Evolutionary conservation across 2,113 vertebrate genomes (phyloP), one percentile per base, ranked within the genome.

Genomic region (Empidonax traillii): DNA sequence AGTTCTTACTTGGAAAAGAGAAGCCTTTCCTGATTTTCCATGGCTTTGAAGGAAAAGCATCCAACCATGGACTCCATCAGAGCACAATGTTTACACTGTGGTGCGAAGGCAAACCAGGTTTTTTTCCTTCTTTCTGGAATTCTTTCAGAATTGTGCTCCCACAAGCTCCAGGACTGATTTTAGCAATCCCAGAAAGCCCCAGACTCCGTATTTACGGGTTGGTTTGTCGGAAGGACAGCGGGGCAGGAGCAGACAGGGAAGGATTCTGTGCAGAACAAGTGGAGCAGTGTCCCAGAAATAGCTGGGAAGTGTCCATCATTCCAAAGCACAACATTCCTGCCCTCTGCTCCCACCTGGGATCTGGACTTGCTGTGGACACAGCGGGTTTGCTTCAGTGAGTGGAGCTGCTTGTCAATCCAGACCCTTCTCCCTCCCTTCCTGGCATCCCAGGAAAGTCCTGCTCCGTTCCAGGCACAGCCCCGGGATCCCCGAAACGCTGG

Each of bases 391-490:
- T 61, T 86, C 77, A 35, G 2, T 0, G 3, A 31, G 77, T 47
- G 3, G 31, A 79, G 80, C 51, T 12, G 28, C 18, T 25, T 39
- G 49, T 59, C 78, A 17, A 3, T 20, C 33, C 30, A 18, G 13
- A 19, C 49, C 33, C 25, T 51, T 12, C 62, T 35, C 74, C 52
- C 25, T 43, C 72, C 53, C 14, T 44, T 58, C 44, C 41, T 2
- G 0, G 25, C 37, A 77, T 13, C 10, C 49, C 1, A 14, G 37
- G 37, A 1, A 5, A 56, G 35, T 9, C 55, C 69, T 4, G 49
- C 80, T 74, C n/a, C 46, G 9, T 22, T 43, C 66, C 37, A 56
- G 35, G 14, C 25, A 43, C 1, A 3, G 33, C 25, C 43, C 2
- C 1, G 21, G 27, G 23, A 89, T 37, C 30, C 67, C 49, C 27